Evolutionary conservation across 2,113 vertebrate genomes (phyloP).

Genomic region (Indicator maculatus): DNA sequence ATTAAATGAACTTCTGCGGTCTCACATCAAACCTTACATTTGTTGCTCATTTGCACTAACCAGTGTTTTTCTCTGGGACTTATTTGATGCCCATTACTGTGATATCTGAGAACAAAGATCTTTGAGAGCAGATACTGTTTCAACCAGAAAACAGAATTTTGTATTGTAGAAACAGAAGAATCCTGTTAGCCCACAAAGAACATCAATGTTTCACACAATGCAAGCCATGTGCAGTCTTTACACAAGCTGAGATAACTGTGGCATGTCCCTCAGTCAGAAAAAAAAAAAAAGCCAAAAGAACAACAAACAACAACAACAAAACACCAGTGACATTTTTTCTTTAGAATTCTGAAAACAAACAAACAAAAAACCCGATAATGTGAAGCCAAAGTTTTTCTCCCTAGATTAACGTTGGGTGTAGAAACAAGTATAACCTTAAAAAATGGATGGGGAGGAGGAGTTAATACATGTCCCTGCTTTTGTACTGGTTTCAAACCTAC

Average conservation of each 20-base stretch:
- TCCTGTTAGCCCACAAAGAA: slow-evolving; percentile 29
- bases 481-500: not conserved
- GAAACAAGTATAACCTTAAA: not conserved
- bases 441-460: not conserved
- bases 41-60: slow-evolving; percentile 57
- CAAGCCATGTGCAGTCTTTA: slow-evolving; percentile 12
- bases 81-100: slow-evolving; percentile 41
- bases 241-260: not conserved
- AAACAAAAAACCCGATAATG: not conserved
- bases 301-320: not conserved
- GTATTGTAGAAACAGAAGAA: slow-evolving; percentile 41
- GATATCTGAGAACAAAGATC: slow-evolving; percentile 64
- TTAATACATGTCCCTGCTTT: not conserved
- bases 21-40: slow-evolving; percentile 34
- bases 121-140: slow-evolving; percentile 37
- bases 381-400: not conserved
- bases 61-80: slow-evolving; percentile 17
- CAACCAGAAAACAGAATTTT: slow-evolving; percentile 15
- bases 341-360: not conserved
- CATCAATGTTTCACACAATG: not conserved
- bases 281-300: not conserved
- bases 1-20: not conserved
- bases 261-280: not conserved
- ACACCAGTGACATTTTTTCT: accelerated
- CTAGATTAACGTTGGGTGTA: not conserved